A percentile compares a stretch with the other conserved stretches of the same genome.
Evolutionary conservation across 92 coral and sea anemone genomes (phyloP).

Genomic region (Phymanthus crucifer): DNA sequence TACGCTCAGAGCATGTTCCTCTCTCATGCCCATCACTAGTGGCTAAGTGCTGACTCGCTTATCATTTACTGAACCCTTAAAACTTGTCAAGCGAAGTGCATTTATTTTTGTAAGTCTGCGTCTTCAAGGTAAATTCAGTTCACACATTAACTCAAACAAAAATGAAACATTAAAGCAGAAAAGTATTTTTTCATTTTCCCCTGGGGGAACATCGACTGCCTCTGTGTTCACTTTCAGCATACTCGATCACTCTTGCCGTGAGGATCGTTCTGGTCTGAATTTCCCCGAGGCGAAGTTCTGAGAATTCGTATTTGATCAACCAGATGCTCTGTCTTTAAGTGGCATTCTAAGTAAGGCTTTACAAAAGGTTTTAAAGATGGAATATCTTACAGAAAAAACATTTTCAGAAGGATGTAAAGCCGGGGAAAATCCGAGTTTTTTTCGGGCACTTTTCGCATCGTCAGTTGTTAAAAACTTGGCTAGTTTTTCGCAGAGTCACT

Average conservation of each 20-base stretch:
- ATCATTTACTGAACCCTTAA: slow-evolving; percentile 3
- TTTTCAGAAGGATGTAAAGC: background rate
- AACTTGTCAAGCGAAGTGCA: background rate
- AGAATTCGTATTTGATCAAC: background rate
- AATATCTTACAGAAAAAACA: background rate
- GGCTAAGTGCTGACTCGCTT: background rate
- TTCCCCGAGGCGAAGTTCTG: slow-evolving; percentile 2
- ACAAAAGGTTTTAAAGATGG: background rate
- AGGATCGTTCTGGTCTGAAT: background rate
- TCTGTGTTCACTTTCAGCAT: background rate
- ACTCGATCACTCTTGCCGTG: too few species aligned
- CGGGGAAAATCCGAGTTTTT: background rate
- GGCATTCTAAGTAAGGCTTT: background rate
- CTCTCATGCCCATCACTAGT: background rate
- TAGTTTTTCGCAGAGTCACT: background rate
- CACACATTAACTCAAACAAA: background rate
- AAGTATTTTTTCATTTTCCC: background rate
- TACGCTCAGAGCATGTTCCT: background rate
- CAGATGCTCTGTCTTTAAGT: slow-evolving; percentile 1
- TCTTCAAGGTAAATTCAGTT: slow-evolving; percentile 1
- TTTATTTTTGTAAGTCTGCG: slow-evolving; percentile 1
- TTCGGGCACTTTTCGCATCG: too few species aligned
- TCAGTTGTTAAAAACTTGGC: too few species aligned
- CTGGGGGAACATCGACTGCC: too few species aligned
- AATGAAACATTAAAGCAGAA: background rate